These are phyloP conservation scores for Philhelius pedissequus DNA, from an alignment of 2,888 invertebrate genomes.

Conservation along the genomic window DNA sequence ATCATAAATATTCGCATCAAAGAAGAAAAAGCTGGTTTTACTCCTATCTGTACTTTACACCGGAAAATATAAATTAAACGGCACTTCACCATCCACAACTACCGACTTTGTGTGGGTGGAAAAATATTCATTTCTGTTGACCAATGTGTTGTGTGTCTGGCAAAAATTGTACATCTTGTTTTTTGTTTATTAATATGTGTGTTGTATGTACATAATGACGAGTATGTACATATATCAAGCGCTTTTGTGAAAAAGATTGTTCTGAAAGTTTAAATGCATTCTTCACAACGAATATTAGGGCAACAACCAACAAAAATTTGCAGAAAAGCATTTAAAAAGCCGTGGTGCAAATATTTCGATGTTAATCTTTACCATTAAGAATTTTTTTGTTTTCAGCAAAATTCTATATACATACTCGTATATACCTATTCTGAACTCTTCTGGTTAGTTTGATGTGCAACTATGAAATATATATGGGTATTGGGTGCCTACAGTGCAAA, in stretches of 20 bases:
- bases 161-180: not conserved
- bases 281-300: not conserved
- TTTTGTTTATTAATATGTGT: not conserved
- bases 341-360: not conserved
- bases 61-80: constrained; percentile 60
- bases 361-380: too few relatives aligned
- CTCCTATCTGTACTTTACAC: constrained; percentile 35
- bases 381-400: too few relatives aligned
- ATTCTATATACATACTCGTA: too few relatives aligned
- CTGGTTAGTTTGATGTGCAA: too few relatives aligned
- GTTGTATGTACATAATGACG: too few relatives aligned
- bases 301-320: not conserved
- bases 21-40: constrained; percentile 28
- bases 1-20: constrained; percentile 4
- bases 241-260: not conserved
- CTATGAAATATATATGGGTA: too few relatives aligned
- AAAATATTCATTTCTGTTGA: constrained; percentile 7
- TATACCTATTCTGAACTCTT: too few relatives aligned
- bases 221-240: not conserved
- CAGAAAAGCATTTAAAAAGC: not conserved
- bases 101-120: constrained; percentile 25
- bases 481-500: too few relatives aligned
- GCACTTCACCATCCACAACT: constrained; percentile 35
- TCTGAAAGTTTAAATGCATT: not conserved
- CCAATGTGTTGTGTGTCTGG: constrained; percentile 19